Base-by-base conservation (phyloP, 1,140 invertebrate species). In the Chionoecetes opilio region DNA sequence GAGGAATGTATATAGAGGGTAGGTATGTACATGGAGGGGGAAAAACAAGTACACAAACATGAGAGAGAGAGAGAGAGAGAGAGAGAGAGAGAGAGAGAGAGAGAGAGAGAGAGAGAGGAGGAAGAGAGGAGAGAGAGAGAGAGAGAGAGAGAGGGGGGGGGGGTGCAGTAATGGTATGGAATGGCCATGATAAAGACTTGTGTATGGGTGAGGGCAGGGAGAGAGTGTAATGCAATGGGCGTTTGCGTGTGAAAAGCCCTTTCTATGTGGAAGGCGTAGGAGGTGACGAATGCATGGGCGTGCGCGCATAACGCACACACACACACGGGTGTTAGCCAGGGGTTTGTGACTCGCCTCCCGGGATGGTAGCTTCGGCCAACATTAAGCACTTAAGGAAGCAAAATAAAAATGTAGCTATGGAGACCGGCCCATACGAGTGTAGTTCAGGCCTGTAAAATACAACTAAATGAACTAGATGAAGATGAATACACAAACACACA, bases 51-150 rank as follows among this genome's bases (percentile, higher is more conserved):
- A 84, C 26, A 84, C 82, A 84, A 29, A 84, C 82, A 29, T 34
- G 32, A 86, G 84, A 86, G 84, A 11, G 84, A 86, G 84, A 86
- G 84, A 34, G 84, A 86, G 84, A 86, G 84, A 86, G 84, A 86
- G 84, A 86, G 84, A 86, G 84, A 86, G 84, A 86, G 84, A 86
- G 84, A 86, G 84, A 86, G 84, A 86, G 84, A 86, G 84, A 86
- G 84, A 86, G 84, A 86, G 84, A 35, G 84, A 86, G 84, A 11
- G 84, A 86, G 84, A 86, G 84, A 86, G 84, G 11, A 26, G n/a
- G 82, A 84, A 26, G n/a, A 26, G n/a, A 26, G n/a, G 82, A 84
- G 82, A 84, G 82, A 84, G 82, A 84, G 82, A 84, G 82, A 84
- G 82, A 84, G 82, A 84, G 82, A 84, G 82, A 84, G 82, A 84